These are phyloP conservation scores for Drosophila ustulata DNA, from an alignment of 2,888 invertebrate genomes.

Conservation along the genomic window DNA sequence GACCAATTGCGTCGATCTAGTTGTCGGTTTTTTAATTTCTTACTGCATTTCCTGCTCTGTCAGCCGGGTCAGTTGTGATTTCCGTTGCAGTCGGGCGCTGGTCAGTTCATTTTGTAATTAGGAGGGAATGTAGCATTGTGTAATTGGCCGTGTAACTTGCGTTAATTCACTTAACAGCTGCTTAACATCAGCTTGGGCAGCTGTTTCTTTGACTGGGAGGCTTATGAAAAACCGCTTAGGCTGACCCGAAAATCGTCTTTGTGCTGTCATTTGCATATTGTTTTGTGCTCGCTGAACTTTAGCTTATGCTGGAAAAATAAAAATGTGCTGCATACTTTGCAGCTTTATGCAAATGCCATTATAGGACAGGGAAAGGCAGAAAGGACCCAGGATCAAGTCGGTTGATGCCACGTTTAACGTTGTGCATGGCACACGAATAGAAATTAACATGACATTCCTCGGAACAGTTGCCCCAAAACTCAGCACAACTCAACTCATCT, in stretches of 20 bases:
- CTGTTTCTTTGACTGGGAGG: slow-evolving; percentile 26
- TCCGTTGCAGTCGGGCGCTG: background rate
- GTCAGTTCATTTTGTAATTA: slow-evolving; percentile 54
- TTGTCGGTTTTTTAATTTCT: slow-evolving; percentile 13
- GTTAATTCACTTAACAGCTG: slow-evolving; percentile 70
- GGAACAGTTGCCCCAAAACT: slow-evolving; percentile 22
- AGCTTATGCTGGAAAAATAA: slow-evolving; percentile 26
- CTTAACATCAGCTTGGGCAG: slow-evolving; percentile 55
- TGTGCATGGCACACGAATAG: slow-evolving; percentile 66
- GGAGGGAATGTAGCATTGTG: slow-evolving; percentile 33
- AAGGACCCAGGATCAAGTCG: slow-evolving; percentile 36
- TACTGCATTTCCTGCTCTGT: slow-evolving; percentile 36
- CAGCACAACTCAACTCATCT: slow-evolving; percentile 1
- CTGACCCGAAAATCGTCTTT: slow-evolving; percentile 56
- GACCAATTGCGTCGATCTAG: slow-evolving; percentile 43
- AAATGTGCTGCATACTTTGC: slow-evolving; percentile 76
- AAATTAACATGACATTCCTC: slow-evolving; percentile 77
- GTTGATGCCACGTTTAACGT: slow-evolving; percentile 50
- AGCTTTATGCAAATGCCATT: slow-evolving; percentile 72
- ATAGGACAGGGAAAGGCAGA: slow-evolving; percentile 29
- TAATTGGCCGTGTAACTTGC: slow-evolving; percentile 64
- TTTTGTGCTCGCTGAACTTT: slow-evolving; percentile 53
- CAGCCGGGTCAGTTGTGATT: slow-evolving; percentile 12
- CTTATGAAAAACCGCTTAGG: slow-evolving; percentile 61
- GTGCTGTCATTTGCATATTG: slow-evolving; percentile 52